A percentile compares a stretch with the other conserved stretches of the same genome.
phyloP scores from a whole-genome alignment of 2,797 vertebrate species.

The Tenualosa thibaudeaui region DNA sequence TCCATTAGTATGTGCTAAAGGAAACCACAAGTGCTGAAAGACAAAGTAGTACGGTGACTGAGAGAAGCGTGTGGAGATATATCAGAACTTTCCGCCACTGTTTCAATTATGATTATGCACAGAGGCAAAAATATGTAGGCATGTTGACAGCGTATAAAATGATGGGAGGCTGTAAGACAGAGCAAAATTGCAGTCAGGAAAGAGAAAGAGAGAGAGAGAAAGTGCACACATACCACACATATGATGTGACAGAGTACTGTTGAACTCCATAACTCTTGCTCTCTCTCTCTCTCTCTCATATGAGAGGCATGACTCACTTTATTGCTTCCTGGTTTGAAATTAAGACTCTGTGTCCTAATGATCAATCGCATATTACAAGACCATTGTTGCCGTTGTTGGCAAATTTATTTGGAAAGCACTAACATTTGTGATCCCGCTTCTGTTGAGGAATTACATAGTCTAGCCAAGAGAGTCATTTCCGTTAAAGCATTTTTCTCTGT shows the following conservation, averaged over 20 bases:
- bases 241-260: background rate
- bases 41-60: background rate
- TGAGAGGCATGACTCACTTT: background rate
- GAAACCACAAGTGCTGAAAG: background rate
- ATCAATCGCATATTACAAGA: background rate
- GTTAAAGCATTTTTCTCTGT: background rate
- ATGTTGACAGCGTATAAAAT: background rate
- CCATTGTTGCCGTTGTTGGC: background rate
- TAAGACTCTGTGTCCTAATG: slow-evolving; percentile 7
- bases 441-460: background rate
- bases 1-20: background rate
- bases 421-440: background rate
- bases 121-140: background rate
- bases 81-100: background rate
- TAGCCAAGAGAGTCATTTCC: background rate
- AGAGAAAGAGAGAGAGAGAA: background rate
- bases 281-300: background rate
- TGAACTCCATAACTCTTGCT: background rate
- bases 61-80: background rate
- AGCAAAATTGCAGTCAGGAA: background rate
- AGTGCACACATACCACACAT: background rate
- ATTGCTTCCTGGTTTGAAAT: background rate
- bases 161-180: slow-evolving; percentile 3
- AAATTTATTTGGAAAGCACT: background rate
- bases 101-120: slow-evolving; percentile 21